These are phyloP conservation scores for Zaprionus inermis DNA, from an alignment of 1,140 invertebrate species.

Conservation along the genomic window DNA sequence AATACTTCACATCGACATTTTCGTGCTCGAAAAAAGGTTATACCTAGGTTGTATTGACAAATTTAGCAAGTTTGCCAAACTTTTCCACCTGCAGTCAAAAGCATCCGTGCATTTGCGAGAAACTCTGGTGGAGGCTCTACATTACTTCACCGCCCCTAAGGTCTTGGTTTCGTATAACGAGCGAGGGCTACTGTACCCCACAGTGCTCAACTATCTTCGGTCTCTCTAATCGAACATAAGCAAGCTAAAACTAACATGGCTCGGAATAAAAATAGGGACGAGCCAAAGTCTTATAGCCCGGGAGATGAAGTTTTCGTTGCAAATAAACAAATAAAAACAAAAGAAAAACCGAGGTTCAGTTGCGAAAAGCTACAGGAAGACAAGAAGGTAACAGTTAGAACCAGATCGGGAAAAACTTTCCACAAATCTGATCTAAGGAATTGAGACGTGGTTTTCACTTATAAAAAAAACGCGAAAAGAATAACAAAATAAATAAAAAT, in stretches of 20 bases:
- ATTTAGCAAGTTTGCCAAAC: slow-evolving; percentile 4
- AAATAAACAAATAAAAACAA: neutral
- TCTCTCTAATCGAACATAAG: neutral
- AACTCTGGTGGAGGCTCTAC: slow-evolving; percentile 3
- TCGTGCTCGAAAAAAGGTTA: neutral
- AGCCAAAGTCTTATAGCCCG: neutral
- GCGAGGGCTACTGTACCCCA: slow-evolving; percentile 11
- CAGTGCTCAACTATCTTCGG: slow-evolving; percentile 15
- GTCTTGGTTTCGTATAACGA: slow-evolving; percentile 14
- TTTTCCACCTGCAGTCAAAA: slow-evolving; percentile 4
- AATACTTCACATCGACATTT: slow-evolving; percentile 6
- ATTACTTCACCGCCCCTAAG: slow-evolving; percentile 12
- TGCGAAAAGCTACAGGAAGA: neutral
- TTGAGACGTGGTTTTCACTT: neutral
- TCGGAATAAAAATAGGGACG: neutral
- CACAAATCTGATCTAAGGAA: neutral
- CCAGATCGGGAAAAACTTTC: neutral
- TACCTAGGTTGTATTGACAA: slow-evolving; percentile 3
- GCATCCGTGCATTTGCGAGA: slow-evolving; percentile 12
- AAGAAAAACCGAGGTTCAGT: neutral
- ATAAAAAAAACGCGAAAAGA: neutral
- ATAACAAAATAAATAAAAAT: neutral
- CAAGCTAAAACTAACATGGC: neutral
- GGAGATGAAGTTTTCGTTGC: neutral
- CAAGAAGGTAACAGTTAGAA: neutral